Evolutionary conservation across 2,888 invertebrate species (phyloP), one percentile per base, ranked within the genome.

Genomic region (Neoitamus cyanurus): DNA sequence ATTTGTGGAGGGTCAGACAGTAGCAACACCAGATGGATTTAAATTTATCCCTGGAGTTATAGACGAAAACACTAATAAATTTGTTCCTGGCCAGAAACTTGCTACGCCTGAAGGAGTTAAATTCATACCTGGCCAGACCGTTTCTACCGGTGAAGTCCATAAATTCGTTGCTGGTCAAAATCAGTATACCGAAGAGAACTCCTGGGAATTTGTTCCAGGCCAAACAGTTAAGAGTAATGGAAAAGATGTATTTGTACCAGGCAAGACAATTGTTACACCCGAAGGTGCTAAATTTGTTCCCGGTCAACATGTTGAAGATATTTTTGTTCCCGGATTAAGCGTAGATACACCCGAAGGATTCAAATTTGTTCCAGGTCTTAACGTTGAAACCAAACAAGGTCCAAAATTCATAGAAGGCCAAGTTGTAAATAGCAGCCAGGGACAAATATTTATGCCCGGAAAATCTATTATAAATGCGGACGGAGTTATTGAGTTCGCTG

Each of bases 401-500:
- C 93, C 95, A 2, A 95, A 95, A 83, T 96, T 96, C 90, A 94
- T 96, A 5, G 95, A 96, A 7, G 96, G 96, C 0, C 95, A 96
- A 92, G 95, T 95, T 6, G 93, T 96, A 37, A 93, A 94, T 89
- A 95, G 95, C 28, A 94, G 94, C 13, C 92, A 92, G 70, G 94
- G 94, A 1, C 93, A 93, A 83, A 93, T 93, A 87, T 95, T 95
- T 87, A 90, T 94, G 86, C 94, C 95, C 0, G 95, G 95, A 4
- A 92, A 92, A 89, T 92, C 93, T 0, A 92, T 92, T 37, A 90
- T 91, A 20, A 91, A 92, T 87, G 89, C 91, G 37, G 90, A 93
- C 75, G 93, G 93, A 5, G 91, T 93, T 84, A 90, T 93, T 34
- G 92, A 93, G 87, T 94, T 94, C 72, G 36, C 78, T 78, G 73